Percentiles rank a stretch among this genome's conserved stretches.
These are phyloP conservation scores for Andricus quercusramuli DNA, from an alignment of 2,888 invertebrate genomes.

Conservation along the genomic window DNA sequence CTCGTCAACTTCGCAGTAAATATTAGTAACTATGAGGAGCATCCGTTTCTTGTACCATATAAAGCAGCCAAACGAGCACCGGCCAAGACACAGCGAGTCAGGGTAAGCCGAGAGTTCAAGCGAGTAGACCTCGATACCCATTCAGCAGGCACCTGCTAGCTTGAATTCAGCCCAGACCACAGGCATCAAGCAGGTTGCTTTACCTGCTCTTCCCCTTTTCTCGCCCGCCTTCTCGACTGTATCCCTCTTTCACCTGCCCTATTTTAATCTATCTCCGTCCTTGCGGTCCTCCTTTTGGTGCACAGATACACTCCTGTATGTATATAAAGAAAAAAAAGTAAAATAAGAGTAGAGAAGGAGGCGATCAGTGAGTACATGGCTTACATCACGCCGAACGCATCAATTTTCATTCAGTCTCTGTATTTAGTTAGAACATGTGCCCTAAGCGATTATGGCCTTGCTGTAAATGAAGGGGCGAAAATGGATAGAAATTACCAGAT, in stretches of 20 bases:
- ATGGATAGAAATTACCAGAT: too few species aligned
- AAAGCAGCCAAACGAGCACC: neutral
- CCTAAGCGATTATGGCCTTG: too few species aligned
- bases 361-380: too few species aligned
- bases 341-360: too few species aligned
- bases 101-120: neutral
- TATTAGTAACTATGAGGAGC: neutral
- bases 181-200: conserved; percentile 36
- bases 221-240: neutral
- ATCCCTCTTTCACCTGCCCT: neutral
- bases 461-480: too few species aligned
- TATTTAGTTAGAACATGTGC: too few species aligned
- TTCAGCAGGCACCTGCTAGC: conserved; percentile 68
- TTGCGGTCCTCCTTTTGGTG: neutral
- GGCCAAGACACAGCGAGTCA: neutral
- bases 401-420: too few species aligned
- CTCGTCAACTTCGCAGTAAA: conserved; percentile 11
- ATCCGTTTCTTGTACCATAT: neutral
- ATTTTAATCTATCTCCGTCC: neutral
- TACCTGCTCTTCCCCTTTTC: neutral
- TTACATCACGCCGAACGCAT: too few species aligned
- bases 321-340: too few species aligned
- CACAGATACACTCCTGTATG: neutral
- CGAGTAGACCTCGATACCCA: conserved; percentile 54
- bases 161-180: conserved; percentile 62